Evolutionary conservation across 1,140 invertebrate genomes (phyloP).

Genomic region (Cydia pomonella): DNA sequence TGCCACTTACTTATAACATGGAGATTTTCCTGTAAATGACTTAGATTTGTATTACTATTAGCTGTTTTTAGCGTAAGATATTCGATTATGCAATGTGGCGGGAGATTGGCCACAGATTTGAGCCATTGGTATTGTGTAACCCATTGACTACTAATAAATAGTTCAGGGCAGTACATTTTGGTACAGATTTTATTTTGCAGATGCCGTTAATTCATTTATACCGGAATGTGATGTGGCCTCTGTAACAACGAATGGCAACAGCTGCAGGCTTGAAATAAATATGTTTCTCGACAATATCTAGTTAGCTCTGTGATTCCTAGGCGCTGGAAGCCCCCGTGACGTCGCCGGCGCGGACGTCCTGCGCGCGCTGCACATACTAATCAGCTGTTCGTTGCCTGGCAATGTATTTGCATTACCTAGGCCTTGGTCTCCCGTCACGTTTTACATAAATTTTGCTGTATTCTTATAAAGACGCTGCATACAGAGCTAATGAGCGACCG

Average conservation of each 20-base stretch:
- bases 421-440: slow-evolving; percentile 7
- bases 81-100: too few species aligned
- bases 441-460: background rate
- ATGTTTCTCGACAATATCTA: background rate
- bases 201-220: too few species aligned
- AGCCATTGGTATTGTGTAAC: too few species aligned
- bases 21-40: background rate
- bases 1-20: background rate
- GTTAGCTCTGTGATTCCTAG: background rate
- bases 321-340: background rate
- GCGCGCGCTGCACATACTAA: slow-evolving; percentile 43
- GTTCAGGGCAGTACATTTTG: too few species aligned
- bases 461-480: background rate
- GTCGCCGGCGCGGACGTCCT: slow-evolving; percentile 43
- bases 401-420: background rate
- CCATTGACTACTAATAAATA: too few species aligned
- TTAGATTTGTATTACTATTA: background rate
- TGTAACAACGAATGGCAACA: background rate
- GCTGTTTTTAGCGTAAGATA: background rate
- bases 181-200: too few species aligned
- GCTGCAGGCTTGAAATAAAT: background rate
- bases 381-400: slow-evolving; percentile 19
- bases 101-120: too few species aligned
- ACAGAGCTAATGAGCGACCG: background rate
- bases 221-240: background rate